These are phyloP conservation scores for Iselma pallidipennis DNA, from an alignment of 2,888 invertebrate species.

Conservation along the genomic window DNA sequence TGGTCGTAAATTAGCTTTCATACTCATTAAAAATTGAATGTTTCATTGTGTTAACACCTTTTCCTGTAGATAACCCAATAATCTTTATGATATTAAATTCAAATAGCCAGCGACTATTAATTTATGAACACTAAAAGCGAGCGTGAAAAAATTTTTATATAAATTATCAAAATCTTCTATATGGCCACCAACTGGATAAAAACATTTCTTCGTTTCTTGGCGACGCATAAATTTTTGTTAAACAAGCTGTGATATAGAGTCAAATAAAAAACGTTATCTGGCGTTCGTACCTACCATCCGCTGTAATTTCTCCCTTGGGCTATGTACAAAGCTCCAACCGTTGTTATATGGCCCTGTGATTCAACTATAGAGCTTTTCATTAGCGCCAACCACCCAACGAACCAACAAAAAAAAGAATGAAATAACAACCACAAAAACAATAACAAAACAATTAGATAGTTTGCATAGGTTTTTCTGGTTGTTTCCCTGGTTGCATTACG, in stretches of 20 bases:
- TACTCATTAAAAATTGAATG: background rate
- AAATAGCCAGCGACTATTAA: background rate
- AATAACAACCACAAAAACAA: background rate
- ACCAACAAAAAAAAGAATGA: background rate
- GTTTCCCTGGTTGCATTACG: background rate
- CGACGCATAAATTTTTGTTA: background rate
- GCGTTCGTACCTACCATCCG: background rate
- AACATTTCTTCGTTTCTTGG: background rate
- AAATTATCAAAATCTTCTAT: no score
- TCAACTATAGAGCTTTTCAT: conserved; percentile 4
- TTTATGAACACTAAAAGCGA: background rate
- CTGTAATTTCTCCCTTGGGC: conserved; percentile 8
- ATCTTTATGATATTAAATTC: background rate
- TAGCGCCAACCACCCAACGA: background rate
- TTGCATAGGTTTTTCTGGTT: background rate
- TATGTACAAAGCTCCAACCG: conserved; percentile 5
- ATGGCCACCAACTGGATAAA: no score
- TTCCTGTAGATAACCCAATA: background rate
- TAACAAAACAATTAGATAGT: background rate
- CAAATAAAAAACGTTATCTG: conserved; percentile 4
- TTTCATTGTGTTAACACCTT: background rate
- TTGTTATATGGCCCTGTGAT: conserved; percentile 6
- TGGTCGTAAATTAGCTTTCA: background rate
- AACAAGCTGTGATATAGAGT: background rate
- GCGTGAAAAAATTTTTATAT: no score